These are phyloP conservation scores for Nothoprocta pentlandii DNA, from an alignment of 2,113 vertebrate species.

Conservation along the genomic window DNA sequence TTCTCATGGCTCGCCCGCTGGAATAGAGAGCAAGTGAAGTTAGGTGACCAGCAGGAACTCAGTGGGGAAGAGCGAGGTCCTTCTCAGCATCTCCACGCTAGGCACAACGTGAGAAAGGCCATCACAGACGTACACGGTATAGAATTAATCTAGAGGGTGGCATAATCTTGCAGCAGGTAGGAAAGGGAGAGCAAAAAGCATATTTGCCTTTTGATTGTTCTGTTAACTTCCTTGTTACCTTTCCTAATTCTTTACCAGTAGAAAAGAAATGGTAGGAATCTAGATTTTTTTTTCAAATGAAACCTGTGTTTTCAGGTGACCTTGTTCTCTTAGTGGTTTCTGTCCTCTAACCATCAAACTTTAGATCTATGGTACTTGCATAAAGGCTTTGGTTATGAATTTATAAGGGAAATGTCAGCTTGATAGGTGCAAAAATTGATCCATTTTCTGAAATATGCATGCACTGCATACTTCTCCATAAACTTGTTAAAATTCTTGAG, in stretches of 20 bases:
- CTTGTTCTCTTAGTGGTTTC: conserved; percentile 13
- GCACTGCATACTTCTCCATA: background rate
- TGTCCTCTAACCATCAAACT: conserved; percentile 28
- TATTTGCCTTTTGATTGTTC: background rate
- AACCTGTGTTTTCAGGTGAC: conserved; percentile 10
- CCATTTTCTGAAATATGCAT: background rate
- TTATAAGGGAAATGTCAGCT: conserved; percentile 32
- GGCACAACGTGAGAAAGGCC: background rate
- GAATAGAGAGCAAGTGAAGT: background rate
- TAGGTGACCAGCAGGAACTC: background rate
- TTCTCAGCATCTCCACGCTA: accelerated
- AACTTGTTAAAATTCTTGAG: background rate
- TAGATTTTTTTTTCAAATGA: background rate
- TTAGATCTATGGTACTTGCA: conserved; percentile 34
- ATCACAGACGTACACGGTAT: accelerated
- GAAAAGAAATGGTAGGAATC: background rate
- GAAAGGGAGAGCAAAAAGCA: background rate
- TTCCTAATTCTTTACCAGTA: background rate
- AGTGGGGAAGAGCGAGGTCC: background rate
- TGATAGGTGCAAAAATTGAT: background rate
- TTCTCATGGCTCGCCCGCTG: background rate
- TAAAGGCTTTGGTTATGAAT: conserved; percentile 44
- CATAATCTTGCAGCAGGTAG: background rate
- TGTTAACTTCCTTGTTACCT: background rate
- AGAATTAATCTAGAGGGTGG: background rate